Evolutionary conservation across 2,797 vertebrate genomes (phyloP), one percentile per base, ranked within the genome.

Genomic region (Sitta carolinensis): DNA sequence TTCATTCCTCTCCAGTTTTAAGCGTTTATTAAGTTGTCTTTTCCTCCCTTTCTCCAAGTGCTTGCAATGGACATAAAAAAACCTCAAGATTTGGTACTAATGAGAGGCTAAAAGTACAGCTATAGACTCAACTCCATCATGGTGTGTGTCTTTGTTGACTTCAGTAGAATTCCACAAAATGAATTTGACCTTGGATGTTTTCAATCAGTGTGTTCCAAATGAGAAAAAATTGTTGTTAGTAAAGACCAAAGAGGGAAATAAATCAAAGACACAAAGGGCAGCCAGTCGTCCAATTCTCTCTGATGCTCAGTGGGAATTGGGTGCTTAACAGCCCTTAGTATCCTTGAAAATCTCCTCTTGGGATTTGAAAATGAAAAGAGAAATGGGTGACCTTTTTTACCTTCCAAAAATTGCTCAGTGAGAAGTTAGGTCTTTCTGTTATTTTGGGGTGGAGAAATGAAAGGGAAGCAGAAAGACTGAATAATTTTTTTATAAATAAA

Each of bases 211-310:
- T 96, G 95, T 77, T 95, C 94, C 93, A 97, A 94, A 95, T 96
- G 96, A 96, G 95, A 97, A 97, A 94, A 96, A 96, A 95, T 94
- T 95, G 95, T 96, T 95, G 93, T 96, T 97, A 95, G 93, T 95
- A 96, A 97, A 95, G 90, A 94, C 88, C 89, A 95, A 95, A 95
- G 91, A 94, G 80, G 92, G 92, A 95, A 95, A 95, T 94, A 96
- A 96, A 96, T 95, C 96, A 96, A 96, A 96, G 96, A 94, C 91
- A 96, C 93, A 96, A 95, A 96, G 95, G 93, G 95, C 94, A 96
- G 92, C 91, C 91, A 95, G 94, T 96, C 59, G 29, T 94, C 95
- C 92, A 95, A 84, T 93, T 95, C 94, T 57, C 80, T 95, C 78
- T 94, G 90, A 97, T 93, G 85, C 95, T 95, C 95, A 68, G 84